Evolutionary conservation across 2,888 invertebrate species (phyloP).

Genomic region (Didymodactylos carnosus): DNA sequence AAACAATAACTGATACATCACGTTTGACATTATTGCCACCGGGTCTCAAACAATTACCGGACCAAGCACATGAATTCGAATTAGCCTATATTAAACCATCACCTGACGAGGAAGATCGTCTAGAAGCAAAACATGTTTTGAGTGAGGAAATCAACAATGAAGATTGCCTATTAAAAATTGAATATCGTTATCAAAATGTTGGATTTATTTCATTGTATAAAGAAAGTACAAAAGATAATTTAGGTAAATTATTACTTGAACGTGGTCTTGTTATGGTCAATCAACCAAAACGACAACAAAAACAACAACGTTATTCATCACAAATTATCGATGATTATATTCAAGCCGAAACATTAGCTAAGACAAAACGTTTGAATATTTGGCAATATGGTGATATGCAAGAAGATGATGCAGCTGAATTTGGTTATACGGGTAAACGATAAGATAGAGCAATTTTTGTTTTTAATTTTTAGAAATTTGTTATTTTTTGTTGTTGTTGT

Average conservation of each 20-base stretch:
- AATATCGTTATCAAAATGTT: constrained; percentile 43
- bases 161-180: constrained; percentile 60
- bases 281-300: constrained; percentile 22
- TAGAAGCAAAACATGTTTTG: constrained; percentile 51
- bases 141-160: constrained; percentile 49
- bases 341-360: constrained; percentile 44
- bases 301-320: background rate
- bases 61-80: constrained; percentile 59
- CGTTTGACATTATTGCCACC: background rate
- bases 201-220: constrained; percentile 24
- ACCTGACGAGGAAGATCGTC: constrained; percentile 58
- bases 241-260: constrained; percentile 56
- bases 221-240: constrained; percentile 42
- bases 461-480: background rate
- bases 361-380: constrained; percentile 55
- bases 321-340: background rate
- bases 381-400: constrained; percentile 99
- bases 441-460: background rate
- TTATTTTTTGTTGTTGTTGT: background rate
- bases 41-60: constrained; percentile 44
- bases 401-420: constrained; percentile 64
- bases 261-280: constrained; percentile 70
- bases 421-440: constrained; percentile 36
- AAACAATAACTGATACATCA: background rate
- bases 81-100: constrained; percentile 67